phyloP scores from a whole-genome alignment of 2,888 invertebrate genomes.

The Thecophora atra region DNA sequence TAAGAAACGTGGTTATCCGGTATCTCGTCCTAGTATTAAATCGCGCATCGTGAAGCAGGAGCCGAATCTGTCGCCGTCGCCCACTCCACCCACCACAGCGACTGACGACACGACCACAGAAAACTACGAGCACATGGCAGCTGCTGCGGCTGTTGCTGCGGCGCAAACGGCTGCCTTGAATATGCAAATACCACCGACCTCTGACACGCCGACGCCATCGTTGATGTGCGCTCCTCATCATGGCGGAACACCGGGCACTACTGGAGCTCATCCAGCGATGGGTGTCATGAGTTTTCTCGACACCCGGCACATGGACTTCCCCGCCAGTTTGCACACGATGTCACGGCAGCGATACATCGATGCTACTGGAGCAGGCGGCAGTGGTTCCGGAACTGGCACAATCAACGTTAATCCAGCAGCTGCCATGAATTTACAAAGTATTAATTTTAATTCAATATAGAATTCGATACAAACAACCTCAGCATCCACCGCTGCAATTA shows the following conservation, averaged over 20 bases:
- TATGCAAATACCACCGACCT: slow-evolving; percentile 66
- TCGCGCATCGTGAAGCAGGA: slow-evolving; percentile 77
- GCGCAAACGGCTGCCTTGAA: slow-evolving; percentile 61
- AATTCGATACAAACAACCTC: slow-evolving; percentile 58
- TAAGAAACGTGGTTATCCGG: slow-evolving; percentile 84
- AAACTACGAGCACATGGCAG: slow-evolving; percentile 64
- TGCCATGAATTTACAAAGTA: slow-evolving; percentile 77
- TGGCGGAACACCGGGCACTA: slow-evolving; percentile 46
- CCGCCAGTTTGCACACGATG: slow-evolving; percentile 71
- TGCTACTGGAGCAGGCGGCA: slow-evolving; percentile 54
- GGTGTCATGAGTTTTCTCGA: slow-evolving; percentile 78
- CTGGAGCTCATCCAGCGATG: slow-evolving; percentile 68
- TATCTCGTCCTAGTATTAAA: slow-evolving; percentile 81
- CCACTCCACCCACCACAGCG: slow-evolving; percentile 60
- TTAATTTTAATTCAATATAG: slow-evolving; percentile 83
- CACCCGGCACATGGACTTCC: slow-evolving; percentile 76
- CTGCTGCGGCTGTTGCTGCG: slow-evolving; percentile 57
- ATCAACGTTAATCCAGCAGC: slow-evolving; percentile 69
- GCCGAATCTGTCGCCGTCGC: slow-evolving; percentile 71
- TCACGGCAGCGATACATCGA: slow-evolving; percentile 66
- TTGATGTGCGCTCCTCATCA: slow-evolving; percentile 72
- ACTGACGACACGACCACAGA: slow-evolving; percentile 66
- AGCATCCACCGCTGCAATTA: slow-evolving; percentile 47
- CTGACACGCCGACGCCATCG: slow-evolving; percentile 68
- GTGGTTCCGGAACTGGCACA: slow-evolving; percentile 56